phyloP scores from a whole-genome alignment of 1,140 invertebrate genomes.

The Diplogasteroides magnus region DNA sequence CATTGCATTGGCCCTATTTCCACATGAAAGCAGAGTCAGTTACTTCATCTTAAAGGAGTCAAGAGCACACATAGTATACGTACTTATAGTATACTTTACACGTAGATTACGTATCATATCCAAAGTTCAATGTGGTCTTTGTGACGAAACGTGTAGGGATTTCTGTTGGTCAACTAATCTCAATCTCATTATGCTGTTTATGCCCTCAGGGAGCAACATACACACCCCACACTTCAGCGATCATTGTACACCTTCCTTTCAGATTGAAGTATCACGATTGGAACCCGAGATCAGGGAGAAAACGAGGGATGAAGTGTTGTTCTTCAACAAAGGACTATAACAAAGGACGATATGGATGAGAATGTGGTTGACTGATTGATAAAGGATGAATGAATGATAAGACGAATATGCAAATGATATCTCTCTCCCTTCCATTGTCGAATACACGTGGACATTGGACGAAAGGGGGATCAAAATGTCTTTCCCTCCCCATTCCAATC shows the following conservation, averaged over 20 bases:
- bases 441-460: no score
- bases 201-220: no score
- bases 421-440: no score
- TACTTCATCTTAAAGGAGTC: conserved; percentile 1
- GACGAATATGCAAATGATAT: no score
- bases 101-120: neutral
- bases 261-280: conserved; percentile 45
- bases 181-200: no score
- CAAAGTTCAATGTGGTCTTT: neutral
- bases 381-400: no score
- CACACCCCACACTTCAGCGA: neutral
- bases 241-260: no score
- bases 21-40: conserved; percentile 38
- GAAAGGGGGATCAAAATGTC: no score
- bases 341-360: no score
- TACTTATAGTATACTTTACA: neutral
- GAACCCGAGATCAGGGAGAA: conserved; percentile 54
- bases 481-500: no score
- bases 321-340: conserved; percentile 57
- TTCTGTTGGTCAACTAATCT: conserved; percentile 10
- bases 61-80: neutral
- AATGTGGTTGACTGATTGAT: no score
- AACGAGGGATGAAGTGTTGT: conserved; percentile 43
- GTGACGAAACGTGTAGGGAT: conserved; percentile 1
- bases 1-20: conserved; percentile 44